Base-by-base conservation (phyloP, 2,797 vertebrate genomes). In the Tragelaphus oryx region DNA sequence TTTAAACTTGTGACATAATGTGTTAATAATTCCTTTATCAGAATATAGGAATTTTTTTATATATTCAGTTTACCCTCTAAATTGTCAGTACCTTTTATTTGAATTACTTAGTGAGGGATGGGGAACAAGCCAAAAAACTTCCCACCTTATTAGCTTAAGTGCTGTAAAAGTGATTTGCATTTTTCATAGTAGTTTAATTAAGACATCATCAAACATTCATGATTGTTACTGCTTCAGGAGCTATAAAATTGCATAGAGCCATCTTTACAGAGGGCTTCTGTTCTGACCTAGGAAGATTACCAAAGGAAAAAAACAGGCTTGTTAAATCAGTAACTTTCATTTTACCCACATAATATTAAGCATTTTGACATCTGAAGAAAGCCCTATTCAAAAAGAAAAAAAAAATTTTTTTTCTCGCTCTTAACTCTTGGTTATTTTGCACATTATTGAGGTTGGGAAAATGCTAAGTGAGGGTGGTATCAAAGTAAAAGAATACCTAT, bases 11-110 rank as follows among this genome's bases (percentile, higher is more conserved):
- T 84, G 50, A 24, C 11, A 33, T 80, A 95, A 48, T 88, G 16
- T 89, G 28, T 75, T 76, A 33, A 60, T 88, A 84, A n/a, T 85
- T 86, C 26, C 37, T 93, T 93, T 57, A 81, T 95, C n/a, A 52
- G 81, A 22, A 55, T 95, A 18, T 2, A 60, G 33, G 62, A 87
- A 50, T 94, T 94, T 90, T 91, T 81, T 96, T 14, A 85, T 95
- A 54, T 1, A 20, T 55, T 46, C 82, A 83, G 12, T 87, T 93
- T 84, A 65, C 41, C 44, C 55, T 92, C 54, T 52, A 83, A 79
- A 84, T 93, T 92, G 11, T 80, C 22, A 60, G 8, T 87, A 30
- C 18, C 26, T 88, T 91, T 96, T 91, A 74, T 52, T 90, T 92
- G 62, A 89, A 84, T 60, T 89, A 57, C 46, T 83, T 94, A 92